Percentiles rank a stretch among this genome's conserved stretches.
phyloP scores from a whole-genome alignment of 2,888 invertebrate genomes.

The Clanis bilineata region DNA sequence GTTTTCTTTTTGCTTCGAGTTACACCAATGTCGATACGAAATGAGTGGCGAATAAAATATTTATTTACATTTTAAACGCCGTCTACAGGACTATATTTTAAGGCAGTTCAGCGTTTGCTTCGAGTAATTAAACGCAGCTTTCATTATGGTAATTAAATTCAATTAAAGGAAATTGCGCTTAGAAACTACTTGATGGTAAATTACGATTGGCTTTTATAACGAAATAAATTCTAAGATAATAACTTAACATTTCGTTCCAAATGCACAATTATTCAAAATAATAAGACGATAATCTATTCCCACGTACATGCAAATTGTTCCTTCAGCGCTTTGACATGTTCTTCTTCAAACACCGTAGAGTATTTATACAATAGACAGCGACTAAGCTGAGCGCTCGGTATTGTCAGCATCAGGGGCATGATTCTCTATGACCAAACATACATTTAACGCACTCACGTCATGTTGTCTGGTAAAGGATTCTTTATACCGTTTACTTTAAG shows the following conservation, averaged over 20 bases:
- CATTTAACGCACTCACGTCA: too few species aligned
- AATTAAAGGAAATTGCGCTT: conserved; percentile 67
- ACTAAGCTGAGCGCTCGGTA: too few species aligned
- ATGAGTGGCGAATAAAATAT: conserved; percentile 4
- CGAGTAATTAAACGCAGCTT: conserved; percentile 67
- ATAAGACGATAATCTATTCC: too few species aligned
- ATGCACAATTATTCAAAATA: too few species aligned
- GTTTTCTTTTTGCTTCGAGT: conserved; percentile 5
- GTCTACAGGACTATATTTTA: conserved; percentile 11
- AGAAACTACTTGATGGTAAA: conserved; percentile 21
- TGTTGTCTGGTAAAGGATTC: too few species aligned
- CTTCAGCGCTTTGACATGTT: too few species aligned
- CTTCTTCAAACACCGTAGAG: too few species aligned
- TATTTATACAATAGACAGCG: too few species aligned
- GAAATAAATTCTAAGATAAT: conserved; percentile 4
- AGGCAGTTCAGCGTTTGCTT: conserved; percentile 35
- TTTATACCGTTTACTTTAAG: too few species aligned
- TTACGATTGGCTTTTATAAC: conserved; percentile 14
- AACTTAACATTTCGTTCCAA: conserved; percentile 20
- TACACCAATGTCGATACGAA: background rate
- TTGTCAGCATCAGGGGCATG: too few species aligned
- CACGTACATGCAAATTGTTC: background rate
- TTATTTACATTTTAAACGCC: conserved; percentile 12
- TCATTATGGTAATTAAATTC: conserved; percentile 71
- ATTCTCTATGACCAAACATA: too few species aligned